Percentiles rank a stretch among this genome's conserved stretches.
phyloP scores from a whole-genome alignment of 2,113 vertebrate species.

The Onychostoma macrolepis region DNA sequence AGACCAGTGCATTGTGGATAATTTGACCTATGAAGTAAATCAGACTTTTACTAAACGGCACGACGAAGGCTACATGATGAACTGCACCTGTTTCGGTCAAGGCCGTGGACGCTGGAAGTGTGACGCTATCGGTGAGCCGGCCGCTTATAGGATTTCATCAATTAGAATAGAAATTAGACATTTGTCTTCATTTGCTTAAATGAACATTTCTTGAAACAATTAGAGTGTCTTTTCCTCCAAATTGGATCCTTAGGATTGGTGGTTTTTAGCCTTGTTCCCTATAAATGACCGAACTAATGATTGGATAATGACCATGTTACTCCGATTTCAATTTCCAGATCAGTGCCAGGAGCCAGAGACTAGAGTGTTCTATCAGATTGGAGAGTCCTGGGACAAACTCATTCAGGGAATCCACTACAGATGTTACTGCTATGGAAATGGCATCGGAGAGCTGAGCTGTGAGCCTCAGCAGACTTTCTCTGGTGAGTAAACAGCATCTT shows the following conservation, averaged over 20 bases:
- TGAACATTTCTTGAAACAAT: conserved; percentile 23
- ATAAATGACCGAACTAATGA: conserved; percentile 20
- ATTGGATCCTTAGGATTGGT: neutral
- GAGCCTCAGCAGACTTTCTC: conserved; percentile 86
- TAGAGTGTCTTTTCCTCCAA: neutral
- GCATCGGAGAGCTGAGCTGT: conserved; percentile 93
- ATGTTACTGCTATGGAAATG: conserved; percentile 93
- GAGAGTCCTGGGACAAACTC: conserved; percentile 91
- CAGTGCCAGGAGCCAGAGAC: conserved; percentile 97
- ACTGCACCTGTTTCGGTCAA: conserved; percentile 95
- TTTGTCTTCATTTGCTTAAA: conserved; percentile 12
- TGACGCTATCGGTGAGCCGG: conserved; percentile 89
- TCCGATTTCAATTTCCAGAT: conserved; percentile 73
- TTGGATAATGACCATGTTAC: conserved; percentile 5
- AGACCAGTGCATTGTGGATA: conserved; percentile 95
- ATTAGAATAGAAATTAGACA: neutral
- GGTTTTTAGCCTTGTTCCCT: neutral
- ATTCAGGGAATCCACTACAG: conserved; percentile 88
- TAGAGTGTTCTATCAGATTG: conserved; percentile 90
- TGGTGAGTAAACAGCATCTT: conserved; percentile 72
- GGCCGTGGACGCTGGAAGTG: conserved; percentile 96
- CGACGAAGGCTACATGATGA: conserved; percentile 92
- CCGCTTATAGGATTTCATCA: neutral
- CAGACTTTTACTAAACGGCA: conserved; percentile 94
- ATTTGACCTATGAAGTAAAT: conserved; percentile 90